Evolutionary conservation across 2,888 invertebrate species (phyloP), one percentile per base, ranked within the genome.

Genomic region (Dryococelus australis): DNA sequence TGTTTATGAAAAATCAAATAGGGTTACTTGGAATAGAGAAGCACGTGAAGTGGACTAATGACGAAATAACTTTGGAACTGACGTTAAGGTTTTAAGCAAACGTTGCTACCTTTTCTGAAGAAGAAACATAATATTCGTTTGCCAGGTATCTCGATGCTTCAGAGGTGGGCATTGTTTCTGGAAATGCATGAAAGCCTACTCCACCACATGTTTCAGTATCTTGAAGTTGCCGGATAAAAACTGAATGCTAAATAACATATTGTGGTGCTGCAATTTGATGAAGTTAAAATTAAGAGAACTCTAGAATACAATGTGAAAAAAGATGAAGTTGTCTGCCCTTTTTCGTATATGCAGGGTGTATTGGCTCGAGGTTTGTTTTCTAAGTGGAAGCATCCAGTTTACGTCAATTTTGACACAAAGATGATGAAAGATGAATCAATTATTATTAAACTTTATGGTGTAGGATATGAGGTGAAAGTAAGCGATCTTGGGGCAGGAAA

Each of bases 341-440:
- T 26, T 79, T 79, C 79, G n/a, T 79, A 79, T 24, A 79, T 79
- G 79, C 79, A 79, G 27, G 79, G 10, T 79, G 79, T 79, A 79
- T 16, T 79, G 79, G 79, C 79, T 26, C 79, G 79, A 26, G 79
- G 79, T 24, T 79, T 24, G 27, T 79, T 79, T 79, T 79, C 4
- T 26, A 79, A 79, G 26, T 79, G 79, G 20, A 79, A 79, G 79
- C 79, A 79, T n/a, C 79, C 9, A 8, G 79, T 79, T 26, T 12
- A 26, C 10, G n/a, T 79, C 27, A 27, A 27, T 3, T 79, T 79
- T 79, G 79, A 79, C 9, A 79, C 79, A 3, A 79, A 79, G 27
- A 79, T 79, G 27, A 79, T 24, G 10, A n/a, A 24, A 12, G 20
- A 79, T 79, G 20, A 26, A 12, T 79, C 0, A 26, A 79, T 79